Evolutionary conservation across 2,113 vertebrate species (phyloP).

Genomic region (Clarias macrocephalus): DNA sequence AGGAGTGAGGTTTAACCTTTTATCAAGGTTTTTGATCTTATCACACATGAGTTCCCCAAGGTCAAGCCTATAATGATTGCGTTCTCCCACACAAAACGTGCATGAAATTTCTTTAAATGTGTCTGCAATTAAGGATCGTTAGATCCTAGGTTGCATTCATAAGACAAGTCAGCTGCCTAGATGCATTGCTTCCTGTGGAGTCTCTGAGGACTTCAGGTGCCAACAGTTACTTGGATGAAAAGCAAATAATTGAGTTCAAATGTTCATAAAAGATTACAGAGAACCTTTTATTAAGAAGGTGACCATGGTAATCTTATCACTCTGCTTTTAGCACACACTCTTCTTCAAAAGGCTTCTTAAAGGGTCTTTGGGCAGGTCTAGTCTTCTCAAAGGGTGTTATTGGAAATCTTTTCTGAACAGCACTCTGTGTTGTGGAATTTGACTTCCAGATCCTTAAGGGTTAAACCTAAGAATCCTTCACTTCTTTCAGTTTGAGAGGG

Average conservation of each 20-base stretch:
- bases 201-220: not conserved
- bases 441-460: not conserved
- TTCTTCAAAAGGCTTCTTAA: not conserved
- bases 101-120: not conserved
- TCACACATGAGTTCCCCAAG: not conserved
- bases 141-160: too few species aligned
- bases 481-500: not conserved
- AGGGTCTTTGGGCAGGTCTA: not conserved
- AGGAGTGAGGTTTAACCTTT: too few species aligned
- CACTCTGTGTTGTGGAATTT: not conserved
- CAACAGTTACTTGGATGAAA: not conserved
- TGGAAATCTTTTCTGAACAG: not conserved
- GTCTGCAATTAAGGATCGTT: not conserved
- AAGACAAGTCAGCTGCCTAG: not conserved
- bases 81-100: not conserved
- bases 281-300: not conserved
- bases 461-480: not conserved
- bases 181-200: not conserved
- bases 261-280: not conserved
- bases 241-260: not conserved
- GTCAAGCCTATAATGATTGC: not conserved
- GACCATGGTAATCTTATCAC: too few species aligned
- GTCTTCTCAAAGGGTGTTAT: not conserved
- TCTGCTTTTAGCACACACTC: not conserved
- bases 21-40: not conserved